Conservation (phyloP, 2,888 invertebrate genomes). For the Mycalesis mineus region DNA sequence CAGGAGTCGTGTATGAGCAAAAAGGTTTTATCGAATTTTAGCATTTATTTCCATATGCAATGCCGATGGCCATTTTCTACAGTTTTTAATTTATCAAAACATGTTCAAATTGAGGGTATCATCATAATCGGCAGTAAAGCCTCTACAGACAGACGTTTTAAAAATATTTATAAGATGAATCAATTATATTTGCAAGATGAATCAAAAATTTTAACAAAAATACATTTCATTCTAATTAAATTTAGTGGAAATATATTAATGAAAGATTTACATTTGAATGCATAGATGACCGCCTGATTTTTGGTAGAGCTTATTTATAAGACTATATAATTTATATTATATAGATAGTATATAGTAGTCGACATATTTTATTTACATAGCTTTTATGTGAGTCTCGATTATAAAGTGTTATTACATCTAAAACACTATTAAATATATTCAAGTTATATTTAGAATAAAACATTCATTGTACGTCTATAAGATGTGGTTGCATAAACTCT, state of each 20-base stretch:
- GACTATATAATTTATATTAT: background rate
- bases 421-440: background rate
- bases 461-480: background rate
- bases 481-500: background rate
- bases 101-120: too few relatives aligned
- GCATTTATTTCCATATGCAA: too few relatives aligned
- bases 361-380: slow-evolving; percentile 18
- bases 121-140: too few relatives aligned
- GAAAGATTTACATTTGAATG: background rate
- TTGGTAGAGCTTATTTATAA: background rate
- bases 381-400: background rate
- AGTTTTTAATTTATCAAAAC: too few relatives aligned
- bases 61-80: too few relatives aligned
- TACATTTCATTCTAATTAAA: background rate
- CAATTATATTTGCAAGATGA: too few relatives aligned
- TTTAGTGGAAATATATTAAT: background rate
- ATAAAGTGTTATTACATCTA: background rate
- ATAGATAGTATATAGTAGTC: background rate
- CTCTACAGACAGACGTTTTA: too few relatives aligned
- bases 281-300: background rate
- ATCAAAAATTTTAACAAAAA: too few relatives aligned
- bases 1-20: too few relatives aligned
- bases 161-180: too few relatives aligned
- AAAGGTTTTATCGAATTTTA: too few relatives aligned
- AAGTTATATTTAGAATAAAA: background rate